Base-by-base conservation (phyloP, 2,888 invertebrate genomes). In the Notocelia uddmanniana region DNA sequence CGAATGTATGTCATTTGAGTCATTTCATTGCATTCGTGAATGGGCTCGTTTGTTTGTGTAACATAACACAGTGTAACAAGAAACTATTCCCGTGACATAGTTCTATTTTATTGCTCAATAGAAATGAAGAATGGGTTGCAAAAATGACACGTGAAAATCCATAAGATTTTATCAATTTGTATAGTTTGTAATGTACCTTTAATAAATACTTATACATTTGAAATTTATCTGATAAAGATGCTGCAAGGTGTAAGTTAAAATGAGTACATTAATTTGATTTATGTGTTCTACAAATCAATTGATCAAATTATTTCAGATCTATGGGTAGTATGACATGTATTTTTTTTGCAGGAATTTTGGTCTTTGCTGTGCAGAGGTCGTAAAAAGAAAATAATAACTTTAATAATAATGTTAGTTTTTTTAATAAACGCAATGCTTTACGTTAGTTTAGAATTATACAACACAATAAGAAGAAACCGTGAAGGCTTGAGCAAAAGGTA, bases 381-480 rank as follows among this genome's bases (percentile, higher is more conserved):
- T 50, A 92, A 89, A 79, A 93, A 92, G 83, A 92, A 88, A 79
- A 84, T 92, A 70, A 76, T 85, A 41, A 80, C 84, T 52, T 81
- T 93, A 73, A 73, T 85, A 74, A 75, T 91, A 10, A 79, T 91
- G 76, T 80, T 93, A 62, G 74, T 91, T 76, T 80, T 90, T 79
- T 81, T 93, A 74, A 76, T 92, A 62, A 90, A 93, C 84, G 89
- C 91, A 48, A 87, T 92, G 85, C 80, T 92, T 68, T 93, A 90
- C 83, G 86, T 92, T 18, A 90, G 91, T 74, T 78, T 92, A 74
- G 88, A 91, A 80, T 79, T 93, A 18, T 90, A 89, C 74, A 88
- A 89, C 78, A 85, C 85, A 71, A 78, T 91, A 9, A 90, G 79
- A 76, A 84, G 77, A 70, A 86, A 83, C 75, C 81, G 85, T 59